A percentile compares a stretch with the other conserved stretches of the same genome.
Conservation (phyloP, 2,888 invertebrate genomes). For the Dione juno region DNA sequence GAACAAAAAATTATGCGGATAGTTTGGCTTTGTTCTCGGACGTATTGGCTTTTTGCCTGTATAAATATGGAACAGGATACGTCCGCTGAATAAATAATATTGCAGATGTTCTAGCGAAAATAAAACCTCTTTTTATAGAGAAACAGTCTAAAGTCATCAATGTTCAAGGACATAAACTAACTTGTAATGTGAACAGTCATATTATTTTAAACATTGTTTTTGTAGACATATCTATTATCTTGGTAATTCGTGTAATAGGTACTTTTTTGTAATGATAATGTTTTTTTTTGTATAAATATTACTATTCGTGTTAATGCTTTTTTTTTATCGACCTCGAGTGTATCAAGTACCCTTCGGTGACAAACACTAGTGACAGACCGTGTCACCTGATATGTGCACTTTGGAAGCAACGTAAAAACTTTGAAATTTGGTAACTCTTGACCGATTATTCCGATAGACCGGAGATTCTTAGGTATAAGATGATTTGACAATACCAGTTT, state of each 20-base stretch:
- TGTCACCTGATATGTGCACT: constrained; percentile 7
- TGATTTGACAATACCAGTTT: constrained; percentile 4
- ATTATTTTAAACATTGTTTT: not conserved
- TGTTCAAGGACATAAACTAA: constrained; percentile 1
- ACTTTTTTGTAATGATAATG: no score
- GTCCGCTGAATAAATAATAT: constrained; percentile 23
- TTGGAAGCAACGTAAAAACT: not conserved
- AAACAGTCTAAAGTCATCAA: no score
- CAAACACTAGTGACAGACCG: not conserved
- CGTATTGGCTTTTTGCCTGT: constrained; percentile 11
- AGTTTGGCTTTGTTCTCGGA: constrained; percentile 6
- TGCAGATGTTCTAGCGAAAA: constrained; percentile 35
- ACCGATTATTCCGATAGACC: no score
- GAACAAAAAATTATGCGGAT: constrained; percentile 15
- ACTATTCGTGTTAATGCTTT: not conserved
- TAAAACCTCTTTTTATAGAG: constrained; percentile 15
- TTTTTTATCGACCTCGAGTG: not conserved
- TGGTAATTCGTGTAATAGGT: no score
- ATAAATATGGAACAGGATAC: constrained; percentile 36
- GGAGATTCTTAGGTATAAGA: not conserved
- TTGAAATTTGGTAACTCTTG: constrained; percentile 13
- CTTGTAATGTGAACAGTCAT: not conserved
- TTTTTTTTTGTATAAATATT: not conserved
- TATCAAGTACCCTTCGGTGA: not conserved
- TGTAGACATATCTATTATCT: not conserved